phyloP scores from a whole-genome alignment of 2,113 vertebrate genomes.

The Dipodomys ordii region DNA sequence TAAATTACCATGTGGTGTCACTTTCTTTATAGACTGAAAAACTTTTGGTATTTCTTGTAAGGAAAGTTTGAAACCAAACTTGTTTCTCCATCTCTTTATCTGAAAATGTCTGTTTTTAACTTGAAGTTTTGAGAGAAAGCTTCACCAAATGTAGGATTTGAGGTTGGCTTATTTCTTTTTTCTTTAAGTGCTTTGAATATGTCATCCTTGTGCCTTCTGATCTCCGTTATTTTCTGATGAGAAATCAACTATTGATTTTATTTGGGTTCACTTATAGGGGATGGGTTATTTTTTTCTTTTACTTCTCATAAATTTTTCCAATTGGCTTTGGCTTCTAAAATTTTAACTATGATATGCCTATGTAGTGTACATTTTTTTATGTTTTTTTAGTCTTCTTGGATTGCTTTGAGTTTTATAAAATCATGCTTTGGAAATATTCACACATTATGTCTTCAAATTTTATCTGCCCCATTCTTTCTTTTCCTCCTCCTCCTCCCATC shows the following conservation, averaged over 20 bases:
- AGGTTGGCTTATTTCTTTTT: neutral
- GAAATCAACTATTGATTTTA: slow-evolving; percentile 13
- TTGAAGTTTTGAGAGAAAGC: too few relatives aligned
- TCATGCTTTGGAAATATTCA: slow-evolving; percentile 14
- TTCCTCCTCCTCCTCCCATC: neutral
- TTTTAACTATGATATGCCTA: slow-evolving; percentile 41
- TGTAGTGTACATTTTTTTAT: neutral
- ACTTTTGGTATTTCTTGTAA: neutral
- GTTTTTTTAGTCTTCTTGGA: neutral
- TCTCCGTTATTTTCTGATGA: slow-evolving; percentile 12
- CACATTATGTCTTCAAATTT: neutral
- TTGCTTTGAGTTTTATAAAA: neutral
- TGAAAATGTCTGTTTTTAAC: too few relatives aligned
- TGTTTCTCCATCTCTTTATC: too few relatives aligned
- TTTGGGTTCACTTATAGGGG: neutral
- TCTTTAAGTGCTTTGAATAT: neutral
- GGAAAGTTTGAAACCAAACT: too few relatives aligned
- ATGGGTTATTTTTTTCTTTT: slow-evolving; percentile 28
- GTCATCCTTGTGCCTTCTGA: neutral
- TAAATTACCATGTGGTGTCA: neutral
- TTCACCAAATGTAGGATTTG: neutral
- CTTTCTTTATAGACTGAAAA: slow-evolving; percentile 18
- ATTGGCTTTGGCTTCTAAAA: neutral
- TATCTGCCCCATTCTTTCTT: neutral
- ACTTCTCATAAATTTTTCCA: neutral